These are phyloP conservation scores for Conus ventricosus DNA, from an alignment of 1,140 invertebrate species.

Conservation along the genomic window DNA sequence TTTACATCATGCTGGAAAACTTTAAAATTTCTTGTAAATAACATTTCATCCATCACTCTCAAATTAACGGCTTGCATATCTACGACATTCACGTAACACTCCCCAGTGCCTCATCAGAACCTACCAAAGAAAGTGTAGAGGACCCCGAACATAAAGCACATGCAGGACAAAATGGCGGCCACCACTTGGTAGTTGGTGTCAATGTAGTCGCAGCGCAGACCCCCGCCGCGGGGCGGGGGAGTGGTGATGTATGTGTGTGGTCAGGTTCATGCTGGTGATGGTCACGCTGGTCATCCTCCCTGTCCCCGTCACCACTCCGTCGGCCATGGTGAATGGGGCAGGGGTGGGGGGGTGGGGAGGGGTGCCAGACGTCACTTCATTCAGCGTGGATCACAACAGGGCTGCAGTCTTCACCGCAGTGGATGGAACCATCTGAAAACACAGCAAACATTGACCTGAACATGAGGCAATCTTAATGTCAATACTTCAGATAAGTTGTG, in stretches of 20 bases:
- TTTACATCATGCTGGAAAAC: too few species aligned
- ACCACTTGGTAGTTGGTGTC: constrained; percentile 78
- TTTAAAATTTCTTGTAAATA: too few species aligned
- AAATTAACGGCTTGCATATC: too few species aligned
- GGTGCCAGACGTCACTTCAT: too few species aligned
- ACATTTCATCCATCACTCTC: too few species aligned
- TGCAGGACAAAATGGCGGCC: constrained; percentile 77
- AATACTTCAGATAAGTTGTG: too few species aligned
- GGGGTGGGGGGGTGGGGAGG: neutral
- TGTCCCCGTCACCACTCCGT: neutral
- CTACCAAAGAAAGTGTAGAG: constrained; percentile 81
- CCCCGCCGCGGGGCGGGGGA: neutral
- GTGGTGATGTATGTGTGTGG: neutral
- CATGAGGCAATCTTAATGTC: too few species aligned
- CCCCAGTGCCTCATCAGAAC: too few species aligned
- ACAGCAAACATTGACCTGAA: neutral
- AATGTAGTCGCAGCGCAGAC: constrained; percentile 74
- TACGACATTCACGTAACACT: too few species aligned
- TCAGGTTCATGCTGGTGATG: neutral
- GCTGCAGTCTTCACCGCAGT: neutral
- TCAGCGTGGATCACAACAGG: neutral
- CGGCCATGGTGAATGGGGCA: constrained; percentile 23
- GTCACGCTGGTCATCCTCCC: neutral
- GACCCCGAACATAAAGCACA: constrained; percentile 80
- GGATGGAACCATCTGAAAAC: neutral